phyloP scores from a whole-genome alignment of 2,113 vertebrate species.

The Callipepla californica region DNA sequence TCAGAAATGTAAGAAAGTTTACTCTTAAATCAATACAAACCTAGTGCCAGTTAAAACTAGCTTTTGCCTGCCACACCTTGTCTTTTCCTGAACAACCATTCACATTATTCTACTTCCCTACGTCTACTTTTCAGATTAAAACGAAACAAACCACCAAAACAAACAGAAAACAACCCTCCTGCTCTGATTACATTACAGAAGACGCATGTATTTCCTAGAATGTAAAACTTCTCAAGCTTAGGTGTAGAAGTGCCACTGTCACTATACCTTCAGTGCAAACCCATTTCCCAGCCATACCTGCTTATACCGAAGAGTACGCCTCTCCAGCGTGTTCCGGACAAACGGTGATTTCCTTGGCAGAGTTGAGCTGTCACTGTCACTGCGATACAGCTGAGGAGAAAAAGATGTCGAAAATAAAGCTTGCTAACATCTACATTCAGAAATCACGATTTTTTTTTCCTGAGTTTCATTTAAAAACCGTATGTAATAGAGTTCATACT shows the following conservation, averaged over 20 bases:
- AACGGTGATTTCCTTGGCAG: constrained; percentile 95
- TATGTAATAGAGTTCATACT: background rate
- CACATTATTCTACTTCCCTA: background rate
- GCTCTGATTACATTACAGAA: background rate
- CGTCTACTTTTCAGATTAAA: background rate
- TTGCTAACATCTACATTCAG: background rate
- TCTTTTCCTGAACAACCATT: background rate
- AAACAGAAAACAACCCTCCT: rapidly evolving
- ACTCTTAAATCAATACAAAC: background rate
- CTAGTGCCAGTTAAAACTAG: background rate
- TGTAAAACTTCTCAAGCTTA: background rate
- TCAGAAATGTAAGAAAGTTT: background rate
- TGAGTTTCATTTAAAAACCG: background rate
- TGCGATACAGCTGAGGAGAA: constrained; percentile 90
- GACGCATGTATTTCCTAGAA: background rate
- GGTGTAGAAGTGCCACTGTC: background rate
- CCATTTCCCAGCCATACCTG: constrained; percentile 80
- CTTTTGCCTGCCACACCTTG: background rate
- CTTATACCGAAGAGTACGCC: constrained; percentile 92
- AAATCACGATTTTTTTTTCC: background rate
- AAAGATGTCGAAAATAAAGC: background rate
- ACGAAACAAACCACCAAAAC: background rate
- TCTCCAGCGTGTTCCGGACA: constrained; percentile 94
- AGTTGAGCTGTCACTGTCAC: constrained; percentile 98
- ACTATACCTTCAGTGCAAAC: background rate